These are phyloP conservation scores for Drosophila paulistorum DNA, from an alignment of 1,140 invertebrate species.

Conservation along the genomic window DNA sequence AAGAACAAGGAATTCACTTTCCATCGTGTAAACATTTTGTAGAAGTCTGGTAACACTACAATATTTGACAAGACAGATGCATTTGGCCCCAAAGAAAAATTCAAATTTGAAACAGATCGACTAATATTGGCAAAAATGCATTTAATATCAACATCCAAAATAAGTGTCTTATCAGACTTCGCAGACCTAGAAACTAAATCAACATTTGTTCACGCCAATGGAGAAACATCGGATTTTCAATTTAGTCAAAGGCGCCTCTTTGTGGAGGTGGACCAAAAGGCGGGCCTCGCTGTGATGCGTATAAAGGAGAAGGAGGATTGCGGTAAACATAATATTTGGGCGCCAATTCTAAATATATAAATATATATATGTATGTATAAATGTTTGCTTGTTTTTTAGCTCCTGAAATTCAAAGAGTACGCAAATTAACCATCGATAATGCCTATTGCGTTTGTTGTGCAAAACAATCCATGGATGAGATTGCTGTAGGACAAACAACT, in stretches of 20 bases:
- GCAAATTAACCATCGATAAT: conserved; percentile 77
- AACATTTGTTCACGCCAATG: conserved; percentile 61
- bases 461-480: conserved; percentile 64
- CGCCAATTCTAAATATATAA: neutral
- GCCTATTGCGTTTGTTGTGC: conserved; percentile 70
- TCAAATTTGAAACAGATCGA: conserved; percentile 30
- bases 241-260: conserved; percentile 71
- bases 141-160: conserved; percentile 73
- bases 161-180: conserved; percentile 75
- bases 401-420: conserved; percentile 71
- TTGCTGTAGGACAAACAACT: conserved; percentile 71
- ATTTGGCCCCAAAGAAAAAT: conserved; percentile 9
- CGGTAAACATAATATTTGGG: conserved; percentile 22
- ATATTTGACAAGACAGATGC: neutral
- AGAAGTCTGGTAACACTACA: too few relatives aligned
- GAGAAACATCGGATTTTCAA: conserved; percentile 72
- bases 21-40: neutral
- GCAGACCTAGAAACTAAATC: conserved; percentile 74
- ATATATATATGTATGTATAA: too few relatives aligned
- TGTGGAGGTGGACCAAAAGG: conserved; percentile 75
- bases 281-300: conserved; percentile 73
- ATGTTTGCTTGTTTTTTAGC: conserved; percentile 25
- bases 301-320: conserved; percentile 66
- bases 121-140: conserved; percentile 43
- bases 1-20: too few relatives aligned